Base-by-base conservation (phyloP, 2,797 vertebrate genomes). In the Spatula clypeata region DNA sequence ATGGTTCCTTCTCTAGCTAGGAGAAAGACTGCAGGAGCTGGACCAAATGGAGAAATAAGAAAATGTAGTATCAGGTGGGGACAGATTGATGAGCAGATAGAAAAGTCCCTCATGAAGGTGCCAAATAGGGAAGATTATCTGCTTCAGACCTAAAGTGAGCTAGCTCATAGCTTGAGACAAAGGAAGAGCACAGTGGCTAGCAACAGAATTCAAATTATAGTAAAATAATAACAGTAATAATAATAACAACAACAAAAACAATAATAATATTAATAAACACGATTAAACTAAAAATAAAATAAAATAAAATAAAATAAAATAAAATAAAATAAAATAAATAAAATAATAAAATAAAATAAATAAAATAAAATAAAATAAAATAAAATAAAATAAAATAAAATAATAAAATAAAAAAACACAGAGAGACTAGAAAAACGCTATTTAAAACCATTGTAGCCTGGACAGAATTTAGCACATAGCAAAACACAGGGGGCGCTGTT, bases 31-130 rank as follows among this genome's bases (percentile, higher is more conserved):
- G 24, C 26, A 47, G 29, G 21, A 47, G 17, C 4, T 47, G 45
- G 14, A 55, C 16, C 19, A 26, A 47, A 64, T 0, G 3, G 4
- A 49, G 7, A 11, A 69, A 32, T 23, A 15, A 18, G 12, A 62
- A 60, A 66, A 44, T 1, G 1, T 27, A 24, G 42, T 32, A 24
- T 24, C 31, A 20, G 19, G 15, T 0, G 1, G 13, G 1, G 18
- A 45, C 14, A 34, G 36, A 27, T 10, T 36, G 6, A 44, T 14
- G 18, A 77, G 24, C 20, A 51, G 21, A 47, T 62, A 17, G 14
- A 29, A 42, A 77, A 66, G 5, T 3, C 15, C 16, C 2, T 5
- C 6, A 21, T 4, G n/a, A 64, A 90, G 19, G 31, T 57, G 18
- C 4, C 1, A 1, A 44, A 29, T 8, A 51, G 17, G 18, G 27